Evolutionary conservation across 2,113 vertebrate genomes (phyloP).

Genomic region (Microtus ochrogaster): DNA sequence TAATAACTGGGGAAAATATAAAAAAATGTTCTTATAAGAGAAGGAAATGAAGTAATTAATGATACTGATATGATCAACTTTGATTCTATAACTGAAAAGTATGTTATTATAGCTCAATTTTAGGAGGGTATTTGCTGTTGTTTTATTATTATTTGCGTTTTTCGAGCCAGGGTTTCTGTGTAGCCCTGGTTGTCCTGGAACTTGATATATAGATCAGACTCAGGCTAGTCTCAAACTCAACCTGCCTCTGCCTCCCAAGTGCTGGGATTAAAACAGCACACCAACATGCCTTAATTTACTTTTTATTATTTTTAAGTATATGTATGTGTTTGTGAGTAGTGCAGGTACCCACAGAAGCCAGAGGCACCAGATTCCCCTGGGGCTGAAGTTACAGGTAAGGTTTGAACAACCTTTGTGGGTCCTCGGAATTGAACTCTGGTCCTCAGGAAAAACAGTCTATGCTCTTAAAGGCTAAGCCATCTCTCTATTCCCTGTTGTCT

Average conservation of each 20-base stretch:
- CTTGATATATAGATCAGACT: neutral
- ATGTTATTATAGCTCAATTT: neutral
- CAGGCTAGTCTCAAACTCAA: neutral
- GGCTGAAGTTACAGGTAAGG: neutral
- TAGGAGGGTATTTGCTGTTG: neutral
- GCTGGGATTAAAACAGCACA: neutral
- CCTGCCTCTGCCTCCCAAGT: neutral
- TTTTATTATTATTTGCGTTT: neutral
- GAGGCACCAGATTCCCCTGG: neutral
- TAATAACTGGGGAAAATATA: neutral
- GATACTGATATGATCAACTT: neutral
- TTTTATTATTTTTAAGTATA: neutral
- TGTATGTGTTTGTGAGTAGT: neutral
- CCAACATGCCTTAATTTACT: neutral
- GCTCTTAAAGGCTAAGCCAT: neutral
- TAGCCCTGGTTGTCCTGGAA: neutral
- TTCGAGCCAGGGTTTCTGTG: neutral
- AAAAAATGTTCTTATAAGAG: conserved; percentile 49
- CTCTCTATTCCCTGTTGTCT: neutral
- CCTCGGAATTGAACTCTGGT: neutral
- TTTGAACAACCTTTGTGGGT: neutral
- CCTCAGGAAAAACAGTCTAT: neutral
- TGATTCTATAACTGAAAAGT: neutral
- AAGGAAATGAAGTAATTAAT: neutral
- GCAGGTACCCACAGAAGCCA: neutral